phyloP scores from a whole-genome alignment of 2,888 invertebrate genomes.

The Prionchulus punctatus region DNA sequence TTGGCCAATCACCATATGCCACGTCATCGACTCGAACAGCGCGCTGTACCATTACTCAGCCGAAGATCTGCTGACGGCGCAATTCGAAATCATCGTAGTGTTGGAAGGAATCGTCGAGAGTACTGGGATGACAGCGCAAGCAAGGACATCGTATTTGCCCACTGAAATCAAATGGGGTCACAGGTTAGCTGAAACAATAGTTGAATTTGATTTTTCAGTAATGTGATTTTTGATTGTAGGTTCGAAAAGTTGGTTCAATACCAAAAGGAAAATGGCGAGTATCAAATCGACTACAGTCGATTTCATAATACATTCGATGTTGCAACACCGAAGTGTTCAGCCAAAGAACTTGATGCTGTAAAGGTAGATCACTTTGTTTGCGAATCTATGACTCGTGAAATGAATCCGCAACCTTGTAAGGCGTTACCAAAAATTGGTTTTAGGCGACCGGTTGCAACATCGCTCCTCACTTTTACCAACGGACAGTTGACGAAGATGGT shows the following conservation, averaged over 20 bases:
- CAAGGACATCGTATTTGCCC: constrained; percentile 61
- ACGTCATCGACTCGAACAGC: constrained; percentile 20
- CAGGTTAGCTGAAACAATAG: constrained; percentile 13
- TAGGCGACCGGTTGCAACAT: no score
- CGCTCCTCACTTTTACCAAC: no score
- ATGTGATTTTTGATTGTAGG: constrained; percentile 11
- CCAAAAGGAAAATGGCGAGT: constrained; percentile 42
- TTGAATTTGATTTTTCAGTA: no score
- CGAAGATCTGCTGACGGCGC: constrained; percentile 16
- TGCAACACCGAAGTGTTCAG: constrained; percentile 73
- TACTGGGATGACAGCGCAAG: constrained; percentile 29
- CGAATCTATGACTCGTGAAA: no score
- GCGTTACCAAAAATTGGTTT: no score
- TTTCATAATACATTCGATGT: constrained; percentile 83
- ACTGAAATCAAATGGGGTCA: constrained; percentile 70
- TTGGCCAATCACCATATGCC: constrained; percentile 23
- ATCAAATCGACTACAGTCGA: constrained; percentile 59
- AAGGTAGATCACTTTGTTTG: no score
- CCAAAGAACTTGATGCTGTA: constrained; percentile 52
- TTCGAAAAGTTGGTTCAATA: constrained; percentile 61
- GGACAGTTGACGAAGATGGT: no score
- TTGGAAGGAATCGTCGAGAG: constrained; percentile 24
- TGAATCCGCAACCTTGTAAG: no score
- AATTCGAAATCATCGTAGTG: constrained; percentile 24
- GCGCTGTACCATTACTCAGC: constrained; percentile 19